Base-by-base conservation (phyloP, 2,888 invertebrate species). In the Hemicrepidius hirtus region DNA sequence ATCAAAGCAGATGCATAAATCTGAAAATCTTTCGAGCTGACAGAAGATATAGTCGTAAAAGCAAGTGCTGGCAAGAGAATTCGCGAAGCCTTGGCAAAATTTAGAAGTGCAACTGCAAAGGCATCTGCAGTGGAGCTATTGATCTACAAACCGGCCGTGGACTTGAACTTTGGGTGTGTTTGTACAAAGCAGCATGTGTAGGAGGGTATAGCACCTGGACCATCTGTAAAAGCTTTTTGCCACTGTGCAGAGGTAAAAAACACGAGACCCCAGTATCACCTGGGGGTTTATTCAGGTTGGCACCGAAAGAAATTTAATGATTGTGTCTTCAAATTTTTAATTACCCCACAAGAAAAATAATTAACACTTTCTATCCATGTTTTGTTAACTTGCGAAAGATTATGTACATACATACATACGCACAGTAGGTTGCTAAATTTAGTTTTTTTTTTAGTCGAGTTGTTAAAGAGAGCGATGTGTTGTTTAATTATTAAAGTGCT, bases 131-230 rank as follows among this genome's bases (percentile, higher is more conserved):
- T 65, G 64, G 66, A 74, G 73, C 76, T 78, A 79, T 79, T 75
- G 77, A 79, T 79, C 77, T 72, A 76, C 73, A 78, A 78, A 66
- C 69, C 69, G 73, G 62, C 70, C 68, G 49, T 64, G 71, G 76
- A 75, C 74, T 76, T 73, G 75, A 75, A 75, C 71, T 71, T 68
- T 77, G 53, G 73, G 57, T 75, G 71, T 77, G 77, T 79, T 78
- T 77, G 68, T 75, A 77, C 74, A 78, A 77, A 75, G 77, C 74
- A 77, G 64, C 71, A 78, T 81, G 80, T 81, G 80, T 81, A 77
- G 80, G 80, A 78, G 81, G 79, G 69, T 60, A 57, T 67, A 75
- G 77, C 81, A 81, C 79, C 81, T 81, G 81, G 81, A 50, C 72
- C 69, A 74, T 64, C 71, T 74, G 72, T 59, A 65, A 73, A 53